A percentile compares a stretch with the other conserved stretches of the same genome.
These are phyloP conservation scores for Pedionomus torquatus DNA, from an alignment of 2,113 vertebrate genomes.

Conservation along the genomic window DNA sequence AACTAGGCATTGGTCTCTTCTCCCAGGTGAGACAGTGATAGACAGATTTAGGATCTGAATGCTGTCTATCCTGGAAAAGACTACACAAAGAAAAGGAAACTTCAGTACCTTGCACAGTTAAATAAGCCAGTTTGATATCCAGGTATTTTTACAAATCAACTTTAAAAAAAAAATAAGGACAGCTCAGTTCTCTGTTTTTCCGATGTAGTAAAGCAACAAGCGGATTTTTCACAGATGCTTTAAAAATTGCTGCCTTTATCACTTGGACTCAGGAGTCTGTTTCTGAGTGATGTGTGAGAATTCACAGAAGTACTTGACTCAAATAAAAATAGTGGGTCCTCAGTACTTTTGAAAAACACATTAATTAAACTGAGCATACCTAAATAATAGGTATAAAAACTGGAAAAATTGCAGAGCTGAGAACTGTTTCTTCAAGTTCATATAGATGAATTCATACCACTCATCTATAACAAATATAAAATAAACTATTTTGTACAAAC, in stretches of 20 bases:
- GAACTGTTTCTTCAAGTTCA: neutral
- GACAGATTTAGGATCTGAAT: neutral
- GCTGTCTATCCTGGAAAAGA: neutral
- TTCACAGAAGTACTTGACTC: neutral
- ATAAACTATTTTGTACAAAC: neutral
- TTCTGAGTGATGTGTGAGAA: neutral
- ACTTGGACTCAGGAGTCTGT: neutral
- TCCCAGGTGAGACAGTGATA: neutral
- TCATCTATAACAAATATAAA: neutral
- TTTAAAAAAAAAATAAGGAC: too few relatives aligned
- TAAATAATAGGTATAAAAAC: neutral
- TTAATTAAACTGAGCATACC: neutral
- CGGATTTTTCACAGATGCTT: neutral
- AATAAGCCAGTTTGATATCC: neutral
- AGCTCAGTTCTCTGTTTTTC: neutral
- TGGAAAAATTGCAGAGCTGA: neutral
- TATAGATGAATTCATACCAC: neutral
- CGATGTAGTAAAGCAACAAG: neutral
- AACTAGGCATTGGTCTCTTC: neutral
- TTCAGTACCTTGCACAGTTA: neutral
- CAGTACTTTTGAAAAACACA: neutral
- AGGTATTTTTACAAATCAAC: neutral
- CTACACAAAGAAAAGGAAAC: neutral
- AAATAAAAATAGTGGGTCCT: neutral
- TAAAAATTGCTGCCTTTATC: neutral